These are phyloP conservation scores for Muscicapa comitata DNA, from an alignment of 2,797 vertebrate species.

Conservation along the genomic window DNA sequence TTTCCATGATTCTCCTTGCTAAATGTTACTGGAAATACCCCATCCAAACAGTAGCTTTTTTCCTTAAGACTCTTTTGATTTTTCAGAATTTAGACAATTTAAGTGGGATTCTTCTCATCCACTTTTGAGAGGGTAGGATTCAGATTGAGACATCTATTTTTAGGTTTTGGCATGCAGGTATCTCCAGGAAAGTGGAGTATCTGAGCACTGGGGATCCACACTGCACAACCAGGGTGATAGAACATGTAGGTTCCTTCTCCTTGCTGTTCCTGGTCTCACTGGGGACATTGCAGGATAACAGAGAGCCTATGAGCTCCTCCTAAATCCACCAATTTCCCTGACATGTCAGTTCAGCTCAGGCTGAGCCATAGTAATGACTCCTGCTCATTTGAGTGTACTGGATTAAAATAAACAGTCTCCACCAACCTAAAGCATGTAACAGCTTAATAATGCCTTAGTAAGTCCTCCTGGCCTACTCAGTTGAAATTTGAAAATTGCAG, in stretches of 20 bases:
- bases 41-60: not conserved
- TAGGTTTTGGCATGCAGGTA: not conserved
- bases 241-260: not conserved
- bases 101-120: not conserved
- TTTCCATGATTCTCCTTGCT: not conserved
- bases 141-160: not conserved
- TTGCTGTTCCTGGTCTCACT: not conserved
- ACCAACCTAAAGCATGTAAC: not conserved
- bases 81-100: not conserved
- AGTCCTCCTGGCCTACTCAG: not conserved
- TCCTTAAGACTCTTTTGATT: not conserved
- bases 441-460: not conserved
- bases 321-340: not conserved
- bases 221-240: not conserved
- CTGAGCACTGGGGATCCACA: not conserved
- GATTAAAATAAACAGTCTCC: conserved; percentile 31
- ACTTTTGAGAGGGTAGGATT: not conserved
- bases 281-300: not conserved
- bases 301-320: not conserved
- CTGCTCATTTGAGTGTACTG: not conserved
- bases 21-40: not conserved
- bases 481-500: conserved; percentile 32
- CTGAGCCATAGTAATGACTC: not conserved
- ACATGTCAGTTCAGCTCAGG: not conserved
- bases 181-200: not conserved